These are phyloP conservation scores for Planococcus citri DNA, from an alignment of 1,140 invertebrate genomes.

Conservation along the genomic window DNA sequence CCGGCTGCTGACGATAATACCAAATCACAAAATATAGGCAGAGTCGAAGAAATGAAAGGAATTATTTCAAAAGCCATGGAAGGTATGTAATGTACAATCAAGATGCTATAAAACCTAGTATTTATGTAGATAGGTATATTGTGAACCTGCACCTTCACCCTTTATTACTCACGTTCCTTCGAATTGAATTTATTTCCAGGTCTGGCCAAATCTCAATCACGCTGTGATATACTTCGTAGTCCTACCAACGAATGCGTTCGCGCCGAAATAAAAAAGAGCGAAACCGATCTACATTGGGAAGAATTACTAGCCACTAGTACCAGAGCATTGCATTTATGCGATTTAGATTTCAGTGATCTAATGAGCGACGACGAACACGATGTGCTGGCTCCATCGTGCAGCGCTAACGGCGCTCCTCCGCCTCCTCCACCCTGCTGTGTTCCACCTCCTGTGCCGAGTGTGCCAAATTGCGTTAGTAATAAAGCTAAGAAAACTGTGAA, in stretches of 20 bases:
- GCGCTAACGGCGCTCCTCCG: conserved; percentile 50
- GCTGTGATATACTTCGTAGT: conserved; percentile 49
- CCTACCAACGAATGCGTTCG: conserved; percentile 46
- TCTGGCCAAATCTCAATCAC: conserved; percentile 31
- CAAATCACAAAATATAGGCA: conserved; percentile 29
- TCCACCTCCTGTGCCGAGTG: conserved; percentile 31
- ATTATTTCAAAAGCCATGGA: conserved; percentile 88
- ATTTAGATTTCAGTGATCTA: conserved; percentile 92
- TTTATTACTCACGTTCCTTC: too few species aligned
- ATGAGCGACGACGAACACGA: conserved; percentile 63
- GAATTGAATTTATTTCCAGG: conserved; percentile 25
- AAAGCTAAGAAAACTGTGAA: conserved; percentile 98
- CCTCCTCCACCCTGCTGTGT: conserved; percentile 48
- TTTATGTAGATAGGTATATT: neutral
- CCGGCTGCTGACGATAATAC: conserved; percentile 39
- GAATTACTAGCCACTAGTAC: conserved; percentile 67
- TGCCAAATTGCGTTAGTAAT: conserved; percentile 43
- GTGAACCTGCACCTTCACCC: neutral
- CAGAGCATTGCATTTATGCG: conserved; percentile 77
- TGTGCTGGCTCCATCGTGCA: conserved; percentile 44
- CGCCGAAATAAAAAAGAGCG: conserved; percentile 68
- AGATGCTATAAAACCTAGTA: neutral
- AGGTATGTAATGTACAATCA: conserved; percentile 40
- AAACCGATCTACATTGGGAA: conserved; percentile 92
- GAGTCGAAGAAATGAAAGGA: conserved; percentile 72